Percentiles rank a stretch among this genome's conserved stretches.
Conservation (phyloP, 2,797 vertebrate species). For the Pipistrellus kuhlii region DNA sequence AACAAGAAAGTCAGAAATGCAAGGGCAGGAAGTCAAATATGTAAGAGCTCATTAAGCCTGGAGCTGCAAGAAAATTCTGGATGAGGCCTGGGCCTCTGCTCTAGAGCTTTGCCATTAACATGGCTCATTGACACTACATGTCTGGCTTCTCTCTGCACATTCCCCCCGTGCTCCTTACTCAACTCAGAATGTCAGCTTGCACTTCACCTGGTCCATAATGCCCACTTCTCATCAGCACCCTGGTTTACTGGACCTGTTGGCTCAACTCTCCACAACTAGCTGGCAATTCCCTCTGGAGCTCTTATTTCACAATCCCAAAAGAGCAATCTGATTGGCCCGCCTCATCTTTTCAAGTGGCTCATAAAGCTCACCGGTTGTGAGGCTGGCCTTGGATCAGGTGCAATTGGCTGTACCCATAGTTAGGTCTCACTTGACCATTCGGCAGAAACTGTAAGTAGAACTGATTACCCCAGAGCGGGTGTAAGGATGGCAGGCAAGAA, state of each 20-base stretch:
- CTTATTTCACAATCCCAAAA: slow-evolving; percentile 68
- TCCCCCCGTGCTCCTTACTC: slow-evolving; percentile 50
- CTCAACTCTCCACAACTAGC: slow-evolving; percentile 59
- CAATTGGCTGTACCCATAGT: slow-evolving; percentile 4
- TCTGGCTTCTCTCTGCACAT: slow-evolving; percentile 57
- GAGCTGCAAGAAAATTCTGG: slow-evolving; percentile 47
- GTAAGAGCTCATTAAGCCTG: slow-evolving; percentile 50
- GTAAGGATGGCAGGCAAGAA: slow-evolving; percentile 22
- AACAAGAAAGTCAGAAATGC: not conserved
- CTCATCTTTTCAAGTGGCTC: slow-evolving; percentile 54
- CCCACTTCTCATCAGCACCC: slow-evolving; percentile 12
- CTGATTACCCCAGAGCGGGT: not conserved
- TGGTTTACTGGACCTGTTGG: slow-evolving; percentile 36
- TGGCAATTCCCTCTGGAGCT: slow-evolving; percentile 50
- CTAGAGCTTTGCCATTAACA: slow-evolving; percentile 32
- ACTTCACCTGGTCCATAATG: slow-evolving; percentile 51
- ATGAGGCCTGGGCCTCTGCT: slow-evolving; percentile 43
- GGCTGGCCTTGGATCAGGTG: slow-evolving; percentile 29
- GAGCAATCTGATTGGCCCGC: slow-evolving; percentile 36
- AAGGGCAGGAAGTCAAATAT: slow-evolving; percentile 26
- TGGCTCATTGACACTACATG: slow-evolving; percentile 27
- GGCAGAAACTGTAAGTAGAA: slow-evolving; percentile 37
- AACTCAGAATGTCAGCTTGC: slow-evolving; percentile 30
- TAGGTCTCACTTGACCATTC: slow-evolving; percentile 24
- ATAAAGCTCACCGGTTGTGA: slow-evolving; percentile 54